These are phyloP conservation scores for Periplaneta americana DNA, from an alignment of 1,140 invertebrate species.

Conservation along the genomic window DNA sequence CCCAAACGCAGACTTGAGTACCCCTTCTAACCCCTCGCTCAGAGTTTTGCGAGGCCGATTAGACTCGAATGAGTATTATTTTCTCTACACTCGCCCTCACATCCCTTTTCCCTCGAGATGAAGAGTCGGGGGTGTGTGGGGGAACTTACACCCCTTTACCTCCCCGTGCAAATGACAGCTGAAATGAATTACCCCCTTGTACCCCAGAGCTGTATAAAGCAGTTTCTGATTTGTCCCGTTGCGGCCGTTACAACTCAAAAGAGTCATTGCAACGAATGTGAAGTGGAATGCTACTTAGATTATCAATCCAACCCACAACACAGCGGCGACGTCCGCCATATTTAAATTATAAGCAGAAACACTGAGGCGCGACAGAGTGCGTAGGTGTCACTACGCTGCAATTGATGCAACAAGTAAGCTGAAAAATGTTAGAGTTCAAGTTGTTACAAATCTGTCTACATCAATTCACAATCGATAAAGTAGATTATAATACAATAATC, in stretches of 20 bases:
- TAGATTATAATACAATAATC: too few species aligned
- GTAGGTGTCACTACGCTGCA: too few species aligned
- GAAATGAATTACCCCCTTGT: constrained; percentile 7
- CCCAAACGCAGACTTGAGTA: constrained; percentile 2
- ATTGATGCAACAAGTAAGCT: too few species aligned
- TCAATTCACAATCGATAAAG: too few species aligned
- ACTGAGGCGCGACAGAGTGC: too few species aligned
- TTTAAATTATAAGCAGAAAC: too few species aligned
- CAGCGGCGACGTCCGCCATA: too few species aligned
- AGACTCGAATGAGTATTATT: constrained; percentile 9
- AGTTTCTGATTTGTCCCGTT: constrained; percentile 8
- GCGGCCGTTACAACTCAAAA: background rate
- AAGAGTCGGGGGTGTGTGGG: background rate
- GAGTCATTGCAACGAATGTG: constrained; percentile 17
- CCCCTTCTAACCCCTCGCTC: background rate
- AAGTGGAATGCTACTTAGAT: too few species aligned
- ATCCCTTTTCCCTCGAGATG: background rate
- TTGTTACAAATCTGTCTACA: too few species aligned
- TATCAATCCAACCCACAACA: too few species aligned
- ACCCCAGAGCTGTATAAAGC: background rate
- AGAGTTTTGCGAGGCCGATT: constrained; percentile 8
- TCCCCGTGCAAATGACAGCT: constrained; percentile 2
- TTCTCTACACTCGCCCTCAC: background rate
- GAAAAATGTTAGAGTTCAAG: too few species aligned
- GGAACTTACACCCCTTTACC: background rate